These are phyloP conservation scores for Sebastes diaconus DNA, from an alignment of 2,797 vertebrate species.

Conservation along the genomic window DNA sequence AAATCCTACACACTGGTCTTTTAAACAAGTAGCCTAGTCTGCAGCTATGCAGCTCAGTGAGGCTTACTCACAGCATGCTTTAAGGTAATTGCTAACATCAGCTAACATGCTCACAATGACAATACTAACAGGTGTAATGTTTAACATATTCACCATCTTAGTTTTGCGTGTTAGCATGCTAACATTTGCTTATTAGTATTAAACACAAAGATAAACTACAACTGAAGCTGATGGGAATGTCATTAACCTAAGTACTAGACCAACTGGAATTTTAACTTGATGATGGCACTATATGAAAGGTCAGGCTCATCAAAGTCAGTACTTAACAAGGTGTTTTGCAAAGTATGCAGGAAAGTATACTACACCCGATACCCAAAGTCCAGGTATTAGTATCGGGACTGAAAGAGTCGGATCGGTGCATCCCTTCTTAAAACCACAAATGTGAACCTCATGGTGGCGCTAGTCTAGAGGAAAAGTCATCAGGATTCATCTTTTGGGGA, in stretches of 20 bases:
- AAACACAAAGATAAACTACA: not conserved
- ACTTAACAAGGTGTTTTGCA: too few relatives aligned
- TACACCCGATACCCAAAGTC: not conserved
- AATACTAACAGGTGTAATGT: not conserved
- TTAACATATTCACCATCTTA: not conserved
- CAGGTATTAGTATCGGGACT: too few relatives aligned
- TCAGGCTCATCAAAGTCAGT: not conserved
- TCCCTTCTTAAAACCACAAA: not conserved
- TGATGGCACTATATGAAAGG: not conserved
- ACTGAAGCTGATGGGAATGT: too few relatives aligned
- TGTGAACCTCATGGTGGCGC: not conserved
- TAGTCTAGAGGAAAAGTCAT: not conserved
- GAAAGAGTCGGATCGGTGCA: not conserved
- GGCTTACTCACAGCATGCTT: not conserved
- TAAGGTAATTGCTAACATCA: not conserved
- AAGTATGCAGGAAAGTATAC: too few relatives aligned
- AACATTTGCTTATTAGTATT: not conserved
- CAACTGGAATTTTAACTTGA: not conserved
- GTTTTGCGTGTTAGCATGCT: not conserved
- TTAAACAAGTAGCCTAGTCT: not conserved
- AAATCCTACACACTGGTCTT: not conserved
- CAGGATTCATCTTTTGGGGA: not conserved
- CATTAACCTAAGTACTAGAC: not conserved
- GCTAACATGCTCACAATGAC: not conserved
- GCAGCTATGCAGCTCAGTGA: not conserved